Percentiles rank a stretch among this genome's conserved stretches.
These are phyloP conservation scores for Melanotaenia duboulayi DNA, from an alignment of 2,113 vertebrate genomes.

Conservation along the genomic window DNA sequence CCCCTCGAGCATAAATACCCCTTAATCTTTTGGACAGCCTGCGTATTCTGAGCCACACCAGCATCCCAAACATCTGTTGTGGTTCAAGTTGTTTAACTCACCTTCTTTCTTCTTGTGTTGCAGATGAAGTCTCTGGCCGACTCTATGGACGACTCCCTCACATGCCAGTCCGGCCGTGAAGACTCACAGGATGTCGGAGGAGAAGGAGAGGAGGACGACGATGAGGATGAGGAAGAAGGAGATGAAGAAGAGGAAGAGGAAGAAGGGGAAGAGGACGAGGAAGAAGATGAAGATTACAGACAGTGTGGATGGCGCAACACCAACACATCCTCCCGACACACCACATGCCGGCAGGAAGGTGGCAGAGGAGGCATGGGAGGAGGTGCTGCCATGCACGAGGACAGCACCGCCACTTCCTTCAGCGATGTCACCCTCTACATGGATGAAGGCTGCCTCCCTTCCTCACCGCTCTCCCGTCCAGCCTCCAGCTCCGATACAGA, in stretches of 20 bases:
- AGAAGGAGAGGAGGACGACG: conserved; percentile 77
- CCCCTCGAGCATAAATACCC: too few species aligned
- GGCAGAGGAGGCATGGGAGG: conserved; percentile 74
- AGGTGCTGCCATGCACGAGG: conserved; percentile 84
- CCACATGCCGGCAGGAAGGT: conserved; percentile 50
- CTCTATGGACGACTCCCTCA: conserved; percentile 92
- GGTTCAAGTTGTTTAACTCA: background rate
- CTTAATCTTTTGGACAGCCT: too few species aligned
- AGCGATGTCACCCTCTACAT: conserved; percentile 92
- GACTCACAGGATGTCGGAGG: conserved; percentile 82
- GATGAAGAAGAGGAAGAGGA: conserved; percentile 67
- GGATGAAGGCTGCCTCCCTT: conserved; percentile 81
- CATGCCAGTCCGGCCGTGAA: conserved; percentile 85
- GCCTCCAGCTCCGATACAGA: conserved; percentile 87
- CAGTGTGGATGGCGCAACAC: conserved; percentile 77
- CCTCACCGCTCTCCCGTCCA: conserved; percentile 82
- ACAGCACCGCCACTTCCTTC: conserved; percentile 91
- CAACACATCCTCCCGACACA: conserved; percentile 61
- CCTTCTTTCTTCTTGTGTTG: background rate
- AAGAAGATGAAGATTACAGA: conserved; percentile 74
- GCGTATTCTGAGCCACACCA: too few species aligned
- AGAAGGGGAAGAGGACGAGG: conserved; percentile 70
- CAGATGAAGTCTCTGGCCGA: conserved; percentile 91
- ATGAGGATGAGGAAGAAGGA: conserved; percentile 73
- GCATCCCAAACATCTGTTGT: too few species aligned